Evolutionary conservation across 2,113 vertebrate genomes (phyloP).

Genomic region (Geococcyx californianus): DNA sequence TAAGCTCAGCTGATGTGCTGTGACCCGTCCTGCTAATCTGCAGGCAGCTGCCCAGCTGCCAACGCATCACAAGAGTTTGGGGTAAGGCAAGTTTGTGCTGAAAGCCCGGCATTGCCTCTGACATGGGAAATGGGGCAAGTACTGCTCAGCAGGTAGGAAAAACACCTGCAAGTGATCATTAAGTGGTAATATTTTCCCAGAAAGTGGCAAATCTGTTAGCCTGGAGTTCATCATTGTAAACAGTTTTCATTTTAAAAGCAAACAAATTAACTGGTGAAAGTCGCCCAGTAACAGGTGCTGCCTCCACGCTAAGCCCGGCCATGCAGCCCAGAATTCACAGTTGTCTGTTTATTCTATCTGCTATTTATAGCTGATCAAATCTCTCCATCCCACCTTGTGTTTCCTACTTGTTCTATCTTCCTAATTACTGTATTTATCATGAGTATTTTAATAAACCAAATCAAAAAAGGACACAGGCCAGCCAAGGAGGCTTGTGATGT

Average conservation of each 20-base stretch:
- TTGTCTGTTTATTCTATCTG: conserved; percentile 35
- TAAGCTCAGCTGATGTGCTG: not conserved
- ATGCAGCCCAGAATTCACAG: not conserved
- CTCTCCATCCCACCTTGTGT: not conserved
- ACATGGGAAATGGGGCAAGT: not conserved
- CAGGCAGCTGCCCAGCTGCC: not conserved
- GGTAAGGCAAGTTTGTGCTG: not conserved
- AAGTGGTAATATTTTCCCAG: not conserved
- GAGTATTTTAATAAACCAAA: conserved; percentile 8
- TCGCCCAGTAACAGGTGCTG: conserved; percentile 38
- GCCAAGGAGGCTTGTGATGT: not conserved
- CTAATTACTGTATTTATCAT: conserved; percentile 1
- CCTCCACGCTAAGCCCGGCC: not conserved
- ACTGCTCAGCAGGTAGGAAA: not conserved
- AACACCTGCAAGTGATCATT: not conserved
- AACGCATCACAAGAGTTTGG: not conserved
- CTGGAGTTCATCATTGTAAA: not conserved
- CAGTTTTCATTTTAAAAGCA: conserved; percentile 44
- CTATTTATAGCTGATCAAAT: conserved; percentile 44
- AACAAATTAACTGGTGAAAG: conserved; percentile 24
- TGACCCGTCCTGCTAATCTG: not conserved
- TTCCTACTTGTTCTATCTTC: not conserved
- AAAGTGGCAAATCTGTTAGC: not conserved
- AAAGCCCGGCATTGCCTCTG: not conserved
- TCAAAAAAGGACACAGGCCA: not conserved